Evolutionary conservation across 64 coral and sea anemone genomes (phyloP), one percentile per base, ranked within the genome.

Genomic region (Astreopora myriophthalma): DNA sequence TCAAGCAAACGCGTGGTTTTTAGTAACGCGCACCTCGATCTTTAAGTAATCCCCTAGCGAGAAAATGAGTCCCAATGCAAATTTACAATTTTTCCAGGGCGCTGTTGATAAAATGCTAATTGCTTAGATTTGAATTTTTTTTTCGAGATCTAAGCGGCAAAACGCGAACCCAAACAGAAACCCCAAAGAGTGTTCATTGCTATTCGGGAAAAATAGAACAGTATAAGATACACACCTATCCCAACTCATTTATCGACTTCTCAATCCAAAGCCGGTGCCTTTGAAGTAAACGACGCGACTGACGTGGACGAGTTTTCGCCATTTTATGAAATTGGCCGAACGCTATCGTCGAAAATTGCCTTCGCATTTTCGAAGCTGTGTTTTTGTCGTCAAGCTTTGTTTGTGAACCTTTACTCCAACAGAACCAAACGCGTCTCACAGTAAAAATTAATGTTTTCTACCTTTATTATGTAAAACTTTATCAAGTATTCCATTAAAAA

Each of bases 401-500:
- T 62, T 71, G 33, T 73, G 74, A 65, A 28, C 60, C 37, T 69
- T 66, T 29, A 90, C 71, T 65, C 22, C 32, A 90, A 87, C 71
- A 71, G 52, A 87, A 88, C 62, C 85, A 94, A 90, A 67, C 66
- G 77, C 88, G 85, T 87, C 74, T 86, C 76, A 33, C 48, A 74
- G 86, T 97, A 81, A 93, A 96, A 90, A 89, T 90, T 93, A 93
- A 97, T 97, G 95, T 77, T 87, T 90, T 94, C 81, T 71, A 57
- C 62, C 67, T 97, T 97, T 97, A 97, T 94, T 97, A 97, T 97
- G 95, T 97, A 97, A 97, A 97, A 93, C 70, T 93, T 86, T 92
- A 89, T 97, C 92, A 97, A 90, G 86, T 90, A 97, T 97, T 97
- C 95, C 95, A 97, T 97, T 97, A 97, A 97, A 97, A 90, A 97